A percentile compares a stretch with the other conserved stretches of the same genome.
These are phyloP conservation scores for Schrankia costaestrigalis DNA, from an alignment of 2,888 invertebrate species.

Conservation along the genomic window DNA sequence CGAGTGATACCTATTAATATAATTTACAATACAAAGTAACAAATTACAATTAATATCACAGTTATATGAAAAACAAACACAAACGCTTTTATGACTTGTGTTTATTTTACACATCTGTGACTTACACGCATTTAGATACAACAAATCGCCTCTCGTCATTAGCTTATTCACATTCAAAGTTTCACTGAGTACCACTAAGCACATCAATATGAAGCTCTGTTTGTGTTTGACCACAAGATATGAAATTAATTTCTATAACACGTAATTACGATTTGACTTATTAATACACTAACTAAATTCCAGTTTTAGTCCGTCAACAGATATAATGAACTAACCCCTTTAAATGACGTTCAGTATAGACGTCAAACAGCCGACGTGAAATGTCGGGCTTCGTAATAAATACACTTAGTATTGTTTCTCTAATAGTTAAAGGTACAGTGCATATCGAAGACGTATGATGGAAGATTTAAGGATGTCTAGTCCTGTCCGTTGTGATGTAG, in stretches of 20 bases:
- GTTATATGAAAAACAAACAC: constrained; percentile 16
- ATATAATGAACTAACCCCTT: constrained; percentile 15
- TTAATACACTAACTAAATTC: constrained; percentile 50
- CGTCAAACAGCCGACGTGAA: constrained; percentile 4
- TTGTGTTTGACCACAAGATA: constrained; percentile 31
- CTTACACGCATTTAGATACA: constrained; percentile 27
- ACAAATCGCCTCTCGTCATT: constrained; percentile 18
- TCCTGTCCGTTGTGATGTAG: constrained; percentile 91
- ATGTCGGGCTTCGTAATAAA: too few relatives aligned
- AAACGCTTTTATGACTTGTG: constrained; percentile 7
- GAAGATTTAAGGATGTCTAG: constrained; percentile 60
- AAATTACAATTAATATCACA: constrained; percentile 18
- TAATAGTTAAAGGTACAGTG: constrained; percentile 36
- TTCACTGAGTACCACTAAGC: constrained; percentile 29
- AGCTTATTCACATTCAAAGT: constrained; percentile 19
- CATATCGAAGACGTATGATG: constrained; percentile 25
- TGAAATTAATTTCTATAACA: constrained; percentile 36
- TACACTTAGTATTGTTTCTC: constrained; percentile 19
- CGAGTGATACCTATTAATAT: constrained; percentile 31
- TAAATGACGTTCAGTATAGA: constrained; percentile 12
- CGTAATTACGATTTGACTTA: constrained; percentile 31
- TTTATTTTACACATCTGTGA: constrained; percentile 15
- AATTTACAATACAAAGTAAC: constrained; percentile 27
- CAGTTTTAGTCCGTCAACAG: constrained; percentile 44
- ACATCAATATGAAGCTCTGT: constrained; percentile 27